phyloP scores from a whole-genome alignment of 2,888 invertebrate species.

The Yponomeuta cagnagella region DNA sequence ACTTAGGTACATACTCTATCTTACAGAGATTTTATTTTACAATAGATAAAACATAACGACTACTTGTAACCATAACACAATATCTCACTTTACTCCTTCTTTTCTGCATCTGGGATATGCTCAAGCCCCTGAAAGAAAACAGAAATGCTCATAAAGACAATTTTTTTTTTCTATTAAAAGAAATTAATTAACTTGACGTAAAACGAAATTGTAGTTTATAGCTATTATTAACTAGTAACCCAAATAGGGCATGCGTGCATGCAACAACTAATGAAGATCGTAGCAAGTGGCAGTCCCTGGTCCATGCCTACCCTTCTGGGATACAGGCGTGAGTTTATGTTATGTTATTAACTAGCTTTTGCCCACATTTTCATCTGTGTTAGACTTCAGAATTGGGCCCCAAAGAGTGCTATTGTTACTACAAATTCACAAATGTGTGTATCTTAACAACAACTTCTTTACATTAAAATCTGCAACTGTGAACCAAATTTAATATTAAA shows the following conservation, averaged over 20 bases:
- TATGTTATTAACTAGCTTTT: no score
- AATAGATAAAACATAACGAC: background rate
- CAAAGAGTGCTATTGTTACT: no score
- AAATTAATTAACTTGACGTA: background rate
- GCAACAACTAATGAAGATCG: no score
- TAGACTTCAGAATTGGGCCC: background rate
- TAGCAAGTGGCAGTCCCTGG: no score
- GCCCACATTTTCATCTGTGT: background rate
- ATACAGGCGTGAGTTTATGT: no score
- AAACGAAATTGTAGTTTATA: background rate
- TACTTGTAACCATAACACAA: background rate
- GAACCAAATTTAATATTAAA: no score
- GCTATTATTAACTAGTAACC: background rate
- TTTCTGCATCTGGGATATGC: constrained; percentile 60
- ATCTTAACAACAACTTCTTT: no score
- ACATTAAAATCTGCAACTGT: no score
- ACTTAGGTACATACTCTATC: constrained; percentile 9
- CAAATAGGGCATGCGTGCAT: no score
- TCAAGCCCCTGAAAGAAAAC: constrained; percentile 75
- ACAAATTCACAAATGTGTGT: no score
- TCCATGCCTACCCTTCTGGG: no score
- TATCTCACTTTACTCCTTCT: background rate
- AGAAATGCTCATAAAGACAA: constrained; percentile 12
- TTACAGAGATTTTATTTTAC: constrained; percentile 16
- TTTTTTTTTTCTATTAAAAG: no score